These are phyloP conservation scores for Chaenogobius annularis DNA, from an alignment of 2,113 vertebrate species.

Conservation along the genomic window DNA sequence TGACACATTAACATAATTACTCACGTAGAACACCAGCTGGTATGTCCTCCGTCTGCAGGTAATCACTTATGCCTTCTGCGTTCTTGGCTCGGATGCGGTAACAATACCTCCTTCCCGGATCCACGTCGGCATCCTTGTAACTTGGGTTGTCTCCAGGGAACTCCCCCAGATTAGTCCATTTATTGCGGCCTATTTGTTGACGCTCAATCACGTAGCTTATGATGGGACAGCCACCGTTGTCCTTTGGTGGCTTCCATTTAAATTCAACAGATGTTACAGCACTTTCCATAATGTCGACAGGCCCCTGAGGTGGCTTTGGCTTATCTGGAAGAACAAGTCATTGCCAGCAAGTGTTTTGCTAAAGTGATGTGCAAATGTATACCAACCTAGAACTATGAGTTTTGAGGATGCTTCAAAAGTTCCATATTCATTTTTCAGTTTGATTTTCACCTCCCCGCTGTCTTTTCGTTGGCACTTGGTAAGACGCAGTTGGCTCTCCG, in stretches of 20 bases:
- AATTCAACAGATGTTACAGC: conserved; percentile 77
- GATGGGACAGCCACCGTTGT: conserved; percentile 81
- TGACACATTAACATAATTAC: conserved; percentile 3
- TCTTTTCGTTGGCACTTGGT: conserved; percentile 80
- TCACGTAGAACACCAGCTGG: conserved; percentile 81
- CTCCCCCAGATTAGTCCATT: conserved; percentile 82
- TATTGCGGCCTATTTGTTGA: conserved; percentile 79
- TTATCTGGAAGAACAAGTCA: conserved; percentile 72
- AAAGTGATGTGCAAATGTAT: neutral
- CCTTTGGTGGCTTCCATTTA: conserved; percentile 83
- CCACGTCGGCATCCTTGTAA: conserved; percentile 79
- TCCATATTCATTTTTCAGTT: conserved; percentile 83
- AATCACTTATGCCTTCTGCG: conserved; percentile 79
- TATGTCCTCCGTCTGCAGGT: conserved; percentile 82
- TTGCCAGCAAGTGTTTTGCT: too few relatives aligned
- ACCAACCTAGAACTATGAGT: conserved; percentile 84
- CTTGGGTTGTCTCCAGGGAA: conserved; percentile 54
- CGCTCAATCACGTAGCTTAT: conserved; percentile 81
- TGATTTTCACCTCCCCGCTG: conserved; percentile 82
- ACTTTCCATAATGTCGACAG: conserved; percentile 79
- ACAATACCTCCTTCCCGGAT: conserved; percentile 81
- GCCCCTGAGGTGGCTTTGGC: conserved; percentile 82
- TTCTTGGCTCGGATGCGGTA: conserved; percentile 85
- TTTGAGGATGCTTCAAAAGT: conserved; percentile 75
- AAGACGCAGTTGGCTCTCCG: conserved; percentile 76